Evolutionary conservation across 1,140 invertebrate genomes (phyloP).

Genomic region (Marisa cornuarietis): DNA sequence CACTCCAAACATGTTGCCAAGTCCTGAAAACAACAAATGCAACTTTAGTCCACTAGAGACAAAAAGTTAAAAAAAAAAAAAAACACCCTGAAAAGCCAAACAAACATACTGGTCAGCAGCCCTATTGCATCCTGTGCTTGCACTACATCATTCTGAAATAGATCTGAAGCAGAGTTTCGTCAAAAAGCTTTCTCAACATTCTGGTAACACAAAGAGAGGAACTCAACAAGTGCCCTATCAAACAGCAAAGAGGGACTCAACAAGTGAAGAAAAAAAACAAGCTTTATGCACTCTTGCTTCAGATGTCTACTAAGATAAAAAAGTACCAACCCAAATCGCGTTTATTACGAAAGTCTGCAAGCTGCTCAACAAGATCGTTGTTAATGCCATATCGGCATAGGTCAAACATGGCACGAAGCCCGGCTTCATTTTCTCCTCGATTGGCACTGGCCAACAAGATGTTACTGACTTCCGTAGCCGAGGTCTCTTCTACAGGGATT

Average conservation of each 20-base stretch:
- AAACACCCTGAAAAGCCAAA: background rate
- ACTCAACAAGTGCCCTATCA: too few species aligned
- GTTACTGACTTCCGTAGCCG: conserved; percentile 67
- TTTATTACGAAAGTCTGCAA: conserved; percentile 90
- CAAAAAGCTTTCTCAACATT: too few species aligned
- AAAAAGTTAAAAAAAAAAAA: background rate
- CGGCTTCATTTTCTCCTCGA: conserved; percentile 89
- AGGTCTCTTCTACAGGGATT: conserved; percentile 68
- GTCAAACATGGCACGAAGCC: conserved; percentile 85
- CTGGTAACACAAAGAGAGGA: too few species aligned
- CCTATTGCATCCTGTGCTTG: background rate
- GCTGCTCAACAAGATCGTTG: conserved; percentile 85
- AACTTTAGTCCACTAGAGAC: background rate
- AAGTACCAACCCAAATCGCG: conserved; percentile 73
- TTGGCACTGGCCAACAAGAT: conserved; percentile 73
- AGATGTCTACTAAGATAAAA: too few species aligned
- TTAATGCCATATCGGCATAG: conserved; percentile 85
- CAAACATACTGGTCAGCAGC: background rate
- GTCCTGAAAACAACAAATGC: conserved; percentile 68
- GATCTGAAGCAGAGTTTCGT: too few species aligned
- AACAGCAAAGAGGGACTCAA: too few species aligned
- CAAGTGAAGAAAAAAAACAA: too few species aligned
- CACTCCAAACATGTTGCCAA: conserved; percentile 90
- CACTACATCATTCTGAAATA: too few species aligned
- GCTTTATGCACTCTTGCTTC: too few species aligned